A percentile compares a stretch with the other conserved stretches of the same genome.
Conservation (phyloP, 2,797 vertebrate species). For the Euthynnus affinis region DNA sequence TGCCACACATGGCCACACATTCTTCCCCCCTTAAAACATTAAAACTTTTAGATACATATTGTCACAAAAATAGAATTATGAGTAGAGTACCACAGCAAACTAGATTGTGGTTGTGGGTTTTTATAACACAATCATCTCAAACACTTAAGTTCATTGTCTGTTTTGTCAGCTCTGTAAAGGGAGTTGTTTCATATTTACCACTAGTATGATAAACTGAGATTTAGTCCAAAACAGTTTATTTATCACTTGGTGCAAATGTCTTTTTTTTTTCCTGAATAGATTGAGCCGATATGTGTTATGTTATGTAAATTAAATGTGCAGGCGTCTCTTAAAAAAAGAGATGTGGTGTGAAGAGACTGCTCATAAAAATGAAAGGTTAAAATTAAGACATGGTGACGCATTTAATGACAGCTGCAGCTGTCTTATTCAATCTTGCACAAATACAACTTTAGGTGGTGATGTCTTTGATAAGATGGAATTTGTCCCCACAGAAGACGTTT, state of each 20-base stretch:
- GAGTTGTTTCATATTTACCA: slow-evolving; percentile 13
- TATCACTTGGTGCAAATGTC: background rate
- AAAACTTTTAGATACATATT: background rate
- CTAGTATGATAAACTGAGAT: background rate
- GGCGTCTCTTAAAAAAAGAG: background rate
- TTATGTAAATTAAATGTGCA: slow-evolving; percentile 3
- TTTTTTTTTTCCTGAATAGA: background rate
- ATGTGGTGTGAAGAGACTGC: background rate
- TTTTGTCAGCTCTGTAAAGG: slow-evolving; percentile 7
- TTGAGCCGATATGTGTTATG: background rate
- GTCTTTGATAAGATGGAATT: background rate
- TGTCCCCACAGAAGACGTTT: background rate
- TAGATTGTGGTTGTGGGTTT: background rate
- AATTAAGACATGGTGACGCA: background rate
- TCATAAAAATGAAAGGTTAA: background rate
- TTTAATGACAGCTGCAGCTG: background rate
- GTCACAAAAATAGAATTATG: no score
- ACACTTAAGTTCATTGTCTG: background rate
- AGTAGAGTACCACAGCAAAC: background rate
- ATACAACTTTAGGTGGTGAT: background rate
- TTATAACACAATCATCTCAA: background rate
- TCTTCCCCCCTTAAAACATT: background rate
- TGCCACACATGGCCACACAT: slow-evolving; percentile 6
- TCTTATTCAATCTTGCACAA: background rate
- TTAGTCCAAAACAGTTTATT: background rate